Conservation (phyloP, 2,797 vertebrate species). For the Aphelocoma californica region DNA sequence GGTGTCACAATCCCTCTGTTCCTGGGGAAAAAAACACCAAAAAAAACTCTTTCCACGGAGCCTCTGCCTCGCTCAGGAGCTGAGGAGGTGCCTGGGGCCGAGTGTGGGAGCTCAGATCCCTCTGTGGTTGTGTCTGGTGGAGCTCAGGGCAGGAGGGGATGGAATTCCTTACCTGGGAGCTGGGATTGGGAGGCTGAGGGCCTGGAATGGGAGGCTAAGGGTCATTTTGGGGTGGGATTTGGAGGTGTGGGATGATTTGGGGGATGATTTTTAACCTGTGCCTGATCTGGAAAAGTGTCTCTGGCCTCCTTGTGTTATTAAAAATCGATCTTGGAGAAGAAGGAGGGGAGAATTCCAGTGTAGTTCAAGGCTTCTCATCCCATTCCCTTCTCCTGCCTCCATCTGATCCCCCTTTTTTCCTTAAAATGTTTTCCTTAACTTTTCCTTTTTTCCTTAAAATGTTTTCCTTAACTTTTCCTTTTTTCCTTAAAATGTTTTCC, state of each 20-base stretch:
- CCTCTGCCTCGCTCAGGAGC: background rate
- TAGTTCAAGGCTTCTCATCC: background rate
- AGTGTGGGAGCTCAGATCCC: background rate
- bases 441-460: no score
- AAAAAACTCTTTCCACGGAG: background rate
- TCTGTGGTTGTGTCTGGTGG: background rate
- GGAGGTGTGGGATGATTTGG: background rate
- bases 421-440: no score
- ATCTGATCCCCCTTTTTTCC: background rate
- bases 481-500: no score
- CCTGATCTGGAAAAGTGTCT: fast-evolving
- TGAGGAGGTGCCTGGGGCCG: background rate
- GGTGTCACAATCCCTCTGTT: background rate
- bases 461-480: no score
- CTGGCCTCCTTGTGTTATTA: background rate
- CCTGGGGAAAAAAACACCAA: background rate
- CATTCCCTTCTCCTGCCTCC: background rate
- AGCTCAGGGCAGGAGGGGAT: background rate
- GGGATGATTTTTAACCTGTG: background rate
- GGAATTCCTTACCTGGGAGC: background rate
- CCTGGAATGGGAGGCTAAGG: background rate
- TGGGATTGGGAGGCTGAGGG: no score
- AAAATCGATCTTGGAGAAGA: background rate
- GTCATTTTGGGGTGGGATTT: background rate
- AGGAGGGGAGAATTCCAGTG: background rate